phyloP scores from a whole-genome alignment of 2,113 vertebrate genomes.

The Cnemophilus loriae region DNA sequence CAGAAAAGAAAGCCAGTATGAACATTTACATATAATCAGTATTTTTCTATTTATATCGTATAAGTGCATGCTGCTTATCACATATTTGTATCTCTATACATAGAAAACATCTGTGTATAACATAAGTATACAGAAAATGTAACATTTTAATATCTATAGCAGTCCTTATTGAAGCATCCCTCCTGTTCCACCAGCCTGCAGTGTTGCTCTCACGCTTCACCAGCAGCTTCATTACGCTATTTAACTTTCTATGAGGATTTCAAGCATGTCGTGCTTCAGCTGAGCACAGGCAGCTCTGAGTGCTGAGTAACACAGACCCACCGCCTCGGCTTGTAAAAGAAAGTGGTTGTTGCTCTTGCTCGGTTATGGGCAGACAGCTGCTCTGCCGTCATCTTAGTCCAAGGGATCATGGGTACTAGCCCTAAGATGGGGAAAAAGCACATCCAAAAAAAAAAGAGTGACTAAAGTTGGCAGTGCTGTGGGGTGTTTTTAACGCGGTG shows the following conservation, averaged over 20 bases:
- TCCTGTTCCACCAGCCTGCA: not conserved
- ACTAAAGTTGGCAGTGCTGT: rapidly evolving
- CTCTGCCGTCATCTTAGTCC: not conserved
- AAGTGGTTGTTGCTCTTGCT: not conserved
- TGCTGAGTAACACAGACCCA: not conserved
- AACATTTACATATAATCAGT: not conserved
- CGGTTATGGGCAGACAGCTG: rapidly evolving
- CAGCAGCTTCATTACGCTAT: not conserved
- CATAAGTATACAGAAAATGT: not conserved
- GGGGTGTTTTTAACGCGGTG: rapidly evolving
- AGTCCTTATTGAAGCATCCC: not conserved
- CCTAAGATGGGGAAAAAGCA: not conserved
- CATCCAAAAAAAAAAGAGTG: rapidly evolving
- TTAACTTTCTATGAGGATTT: not conserved
- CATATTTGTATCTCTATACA: not conserved
- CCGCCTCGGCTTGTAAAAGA: not conserved
- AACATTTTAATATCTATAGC: rapidly evolving
- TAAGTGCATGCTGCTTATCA: not conserved
- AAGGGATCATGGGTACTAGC: rapidly evolving
- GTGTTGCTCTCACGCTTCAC: rapidly evolving
- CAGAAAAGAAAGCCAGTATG: not conserved
- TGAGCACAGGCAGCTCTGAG: not conserved
- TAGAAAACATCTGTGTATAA: not conserved
- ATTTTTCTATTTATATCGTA: not conserved
- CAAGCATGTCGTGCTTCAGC: not conserved